Evolutionary conservation across 2,797 vertebrate genomes (phyloP).

Genomic region (Phyllotis vaccarum): DNA sequence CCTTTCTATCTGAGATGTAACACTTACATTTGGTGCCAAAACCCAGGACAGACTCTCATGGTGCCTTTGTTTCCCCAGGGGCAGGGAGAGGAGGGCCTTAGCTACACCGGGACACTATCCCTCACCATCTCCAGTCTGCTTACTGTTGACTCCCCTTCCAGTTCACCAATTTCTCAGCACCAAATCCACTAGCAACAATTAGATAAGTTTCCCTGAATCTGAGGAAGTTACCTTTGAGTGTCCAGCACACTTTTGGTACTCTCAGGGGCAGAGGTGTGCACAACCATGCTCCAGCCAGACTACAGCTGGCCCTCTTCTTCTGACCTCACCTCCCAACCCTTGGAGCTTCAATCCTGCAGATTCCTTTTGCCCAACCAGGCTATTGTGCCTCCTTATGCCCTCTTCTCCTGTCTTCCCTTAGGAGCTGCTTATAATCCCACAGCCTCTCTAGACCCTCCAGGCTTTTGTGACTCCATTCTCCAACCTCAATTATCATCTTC

Average conservation of each 20-base stretch:
- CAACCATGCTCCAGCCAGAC: neutral
- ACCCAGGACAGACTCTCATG: neutral
- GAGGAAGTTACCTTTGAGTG: neutral
- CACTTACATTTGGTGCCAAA: neutral
- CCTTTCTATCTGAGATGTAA: neutral
- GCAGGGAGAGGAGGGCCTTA: no score
- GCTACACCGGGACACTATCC: neutral
- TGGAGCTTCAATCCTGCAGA: neutral
- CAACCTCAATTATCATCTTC: no score
- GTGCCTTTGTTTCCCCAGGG: neutral
- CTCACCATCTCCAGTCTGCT: neutral
- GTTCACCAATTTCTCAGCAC: neutral
- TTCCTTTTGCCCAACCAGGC: neutral
- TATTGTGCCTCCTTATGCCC: neutral
- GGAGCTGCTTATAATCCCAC: neutral
- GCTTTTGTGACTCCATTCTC: neutral
- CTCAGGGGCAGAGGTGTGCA: neutral
- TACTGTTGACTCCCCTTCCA: neutral
- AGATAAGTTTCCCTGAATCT: neutral
- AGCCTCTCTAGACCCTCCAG: neutral
- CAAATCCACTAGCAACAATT: neutral
- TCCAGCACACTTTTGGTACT: neutral
- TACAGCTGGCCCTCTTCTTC: neutral
- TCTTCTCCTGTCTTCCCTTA: neutral
- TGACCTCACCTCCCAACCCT: neutral